A percentile compares a stretch with the other conserved stretches of the same genome.
phyloP scores from a whole-genome alignment of 2,888 invertebrate genomes.

The Chironomus tentans region DNA sequence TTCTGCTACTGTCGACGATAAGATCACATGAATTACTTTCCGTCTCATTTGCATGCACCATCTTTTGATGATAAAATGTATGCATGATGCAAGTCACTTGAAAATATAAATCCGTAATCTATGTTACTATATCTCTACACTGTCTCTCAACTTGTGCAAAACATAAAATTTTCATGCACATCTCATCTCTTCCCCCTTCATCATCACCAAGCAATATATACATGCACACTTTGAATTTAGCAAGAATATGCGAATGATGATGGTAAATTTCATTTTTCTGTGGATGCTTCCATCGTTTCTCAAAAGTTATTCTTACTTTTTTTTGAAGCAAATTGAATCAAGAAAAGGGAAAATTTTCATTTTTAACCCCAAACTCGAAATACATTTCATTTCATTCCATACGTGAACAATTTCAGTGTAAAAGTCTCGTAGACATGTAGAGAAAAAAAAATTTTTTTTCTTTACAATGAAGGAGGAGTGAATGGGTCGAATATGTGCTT shows the following conservation, averaged over 20 bases:
- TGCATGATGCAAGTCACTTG: conserved; percentile 1
- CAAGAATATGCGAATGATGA: not conserved
- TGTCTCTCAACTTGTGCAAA: not conserved
- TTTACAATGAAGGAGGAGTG: no score
- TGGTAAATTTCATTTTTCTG: no score
- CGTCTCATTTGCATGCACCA: conserved; percentile 21
- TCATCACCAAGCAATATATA: not conserved
- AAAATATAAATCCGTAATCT: conserved; percentile 4
- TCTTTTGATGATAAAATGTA: conserved; percentile 12
- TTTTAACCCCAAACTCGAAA: not conserved
- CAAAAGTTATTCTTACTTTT: not conserved
- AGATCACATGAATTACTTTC: conserved; percentile 12
- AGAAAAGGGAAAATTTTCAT: not conserved
- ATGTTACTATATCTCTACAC: not conserved
- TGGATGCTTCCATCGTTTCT: no score
- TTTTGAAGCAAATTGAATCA: not conserved
- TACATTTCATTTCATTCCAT: not conserved
- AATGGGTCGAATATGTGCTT: not conserved
- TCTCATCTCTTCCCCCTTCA: not conserved
- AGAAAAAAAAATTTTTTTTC: no score
- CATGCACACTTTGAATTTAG: no score
- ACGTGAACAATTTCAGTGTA: no score
- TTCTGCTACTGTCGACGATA: not conserved
- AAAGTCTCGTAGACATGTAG: no score
- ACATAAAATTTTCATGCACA: not conserved